Evolutionary conservation across 2,113 vertebrate genomes (phyloP).

Genomic region (Phycodurus eques): DNA sequence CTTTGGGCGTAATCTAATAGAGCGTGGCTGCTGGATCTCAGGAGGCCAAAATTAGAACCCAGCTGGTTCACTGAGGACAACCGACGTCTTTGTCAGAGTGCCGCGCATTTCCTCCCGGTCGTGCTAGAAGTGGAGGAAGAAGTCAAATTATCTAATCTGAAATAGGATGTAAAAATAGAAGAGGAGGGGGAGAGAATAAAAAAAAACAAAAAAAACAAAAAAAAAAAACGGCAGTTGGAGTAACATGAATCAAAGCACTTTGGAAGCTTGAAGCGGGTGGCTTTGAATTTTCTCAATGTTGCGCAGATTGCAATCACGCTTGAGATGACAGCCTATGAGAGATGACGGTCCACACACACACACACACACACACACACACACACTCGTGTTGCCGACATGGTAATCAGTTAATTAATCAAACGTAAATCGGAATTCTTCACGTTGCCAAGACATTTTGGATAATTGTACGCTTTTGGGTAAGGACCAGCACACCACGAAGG

Average conservation of each 20-base stretch:
- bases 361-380: too few relatives aligned
- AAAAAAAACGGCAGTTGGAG: not conserved
- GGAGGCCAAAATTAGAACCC: constrained; percentile 66
- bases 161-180: constrained; percentile 59
- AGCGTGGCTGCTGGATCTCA: constrained; percentile 59
- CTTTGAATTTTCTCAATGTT: constrained; percentile 10
- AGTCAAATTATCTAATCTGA: constrained; percentile 63
- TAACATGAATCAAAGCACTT: constrained; percentile 2
- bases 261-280: constrained; percentile 3
- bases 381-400: not conserved
- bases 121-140: constrained; percentile 54
- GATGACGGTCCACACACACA: not conserved
- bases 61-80: constrained; percentile 60
- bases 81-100: constrained; percentile 61
- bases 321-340: constrained; percentile 6
- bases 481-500: too few relatives aligned
- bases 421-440: not conserved
- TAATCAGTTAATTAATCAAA: not conserved
- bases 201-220: not conserved
- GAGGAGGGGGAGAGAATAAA: not conserved
- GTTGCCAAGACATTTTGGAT: not conserved
- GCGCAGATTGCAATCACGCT: not conserved
- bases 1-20: constrained; percentile 68
- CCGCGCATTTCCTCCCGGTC: constrained; percentile 61
- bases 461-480: not conserved